A percentile compares a stretch with the other conserved stretches of the same genome.
These are phyloP conservation scores for Scartelaos histophorus DNA, from an alignment of 2,113 vertebrate species.

Conservation along the genomic window DNA sequence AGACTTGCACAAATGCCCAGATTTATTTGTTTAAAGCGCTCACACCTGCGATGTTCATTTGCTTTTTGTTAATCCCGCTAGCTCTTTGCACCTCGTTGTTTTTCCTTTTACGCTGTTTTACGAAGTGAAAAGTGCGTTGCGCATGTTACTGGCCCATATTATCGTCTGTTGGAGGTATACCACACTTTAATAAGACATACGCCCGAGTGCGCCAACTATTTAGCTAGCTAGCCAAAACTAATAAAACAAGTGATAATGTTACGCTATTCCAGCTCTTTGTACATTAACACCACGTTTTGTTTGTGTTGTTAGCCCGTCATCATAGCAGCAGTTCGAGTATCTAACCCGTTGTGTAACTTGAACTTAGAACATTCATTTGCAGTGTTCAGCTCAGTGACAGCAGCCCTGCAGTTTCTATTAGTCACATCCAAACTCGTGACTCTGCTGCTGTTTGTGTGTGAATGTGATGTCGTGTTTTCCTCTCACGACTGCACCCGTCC, in stretches of 20 bases:
- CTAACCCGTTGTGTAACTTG: not conserved
- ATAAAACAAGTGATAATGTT: not conserved
- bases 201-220: not conserved
- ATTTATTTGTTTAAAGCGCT: not conserved
- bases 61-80: not conserved
- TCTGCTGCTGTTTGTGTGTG: not conserved
- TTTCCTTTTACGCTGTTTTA: not conserved
- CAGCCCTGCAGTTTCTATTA: not conserved
- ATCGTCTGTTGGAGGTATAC: not conserved
- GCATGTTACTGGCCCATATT: not conserved
- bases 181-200: not conserved
- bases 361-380: not conserved
- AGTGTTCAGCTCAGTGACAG: not conserved
- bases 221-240: not conserved
- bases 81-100: not conserved
- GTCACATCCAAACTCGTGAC: slow-evolving; percentile 13
- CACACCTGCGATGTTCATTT: not conserved
- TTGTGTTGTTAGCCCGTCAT: not conserved
- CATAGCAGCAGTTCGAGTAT: not conserved
- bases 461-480: slow-evolving; percentile 35
- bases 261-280: not conserved
- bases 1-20: not conserved
- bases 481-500: slow-evolving; percentile 43
- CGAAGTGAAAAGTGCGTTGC: not conserved
- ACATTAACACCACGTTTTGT: not conserved